Base-by-base conservation (phyloP, 1,140 invertebrate genomes). In the Drosophila ohnishii region DNA sequence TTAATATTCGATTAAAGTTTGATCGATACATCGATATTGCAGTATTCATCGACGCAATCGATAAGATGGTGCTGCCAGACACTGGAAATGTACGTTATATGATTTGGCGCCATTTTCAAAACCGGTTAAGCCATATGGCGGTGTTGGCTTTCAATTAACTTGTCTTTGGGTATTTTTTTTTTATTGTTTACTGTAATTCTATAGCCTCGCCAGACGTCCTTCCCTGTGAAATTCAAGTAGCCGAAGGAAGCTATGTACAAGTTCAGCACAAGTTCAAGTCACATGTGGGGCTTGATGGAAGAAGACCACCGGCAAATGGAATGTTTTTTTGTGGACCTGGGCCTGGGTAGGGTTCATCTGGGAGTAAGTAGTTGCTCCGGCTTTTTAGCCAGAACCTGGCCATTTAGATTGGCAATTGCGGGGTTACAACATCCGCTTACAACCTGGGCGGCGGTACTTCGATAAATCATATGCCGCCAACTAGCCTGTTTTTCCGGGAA, bases 341-440 rank as follows among this genome's bases (percentile, higher is more conserved):
- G 16, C 48, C 19, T 35, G 59, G 32, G 22, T 64, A 67, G 65
- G 51, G 71, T 57, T 53, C 39, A 61, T 70, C 62, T 56, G 60
- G 42, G 22, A 35, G 51, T 47, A 35, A 14, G 35, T 22, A 53
- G 50, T 44, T 58, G 44, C 39, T 62, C 14, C 34, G 30, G 10
- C n/a, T n/a, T 66, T 78, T 82, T 86, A 78, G 51, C 65, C 66
- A 87, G 82, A 86, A 86, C 66, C 37, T 59, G 44, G 51, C 61
- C 63, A 50, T 66, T 69, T 80, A 75, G 73, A 84, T 87, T 87
- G 82, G 84, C 84, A 80, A 87, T 57, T 80, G 67, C 22, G 45
- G 14, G 48, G 60, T 82, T 67, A 85, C 74, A 80, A 86, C 82
- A 80, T 86, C 82, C 82, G 82, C 63, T 86, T 88, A 87, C 83